These are phyloP conservation scores for Chymomyza procnemis DNA, from an alignment of 2,888 invertebrate genomes.

Conservation along the genomic window DNA sequence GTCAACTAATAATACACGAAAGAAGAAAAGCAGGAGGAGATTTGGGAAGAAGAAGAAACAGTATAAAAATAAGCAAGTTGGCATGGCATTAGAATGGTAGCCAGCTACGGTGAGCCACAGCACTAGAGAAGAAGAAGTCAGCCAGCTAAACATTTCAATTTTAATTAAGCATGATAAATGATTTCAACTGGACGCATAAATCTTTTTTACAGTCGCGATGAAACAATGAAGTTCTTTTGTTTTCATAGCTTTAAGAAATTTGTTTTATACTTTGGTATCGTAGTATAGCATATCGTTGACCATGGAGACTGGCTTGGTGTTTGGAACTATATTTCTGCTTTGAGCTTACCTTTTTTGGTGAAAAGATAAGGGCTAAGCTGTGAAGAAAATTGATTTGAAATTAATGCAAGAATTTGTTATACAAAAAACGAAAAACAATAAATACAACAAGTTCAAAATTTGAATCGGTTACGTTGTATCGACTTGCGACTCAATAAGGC, in stretches of 20 bases:
- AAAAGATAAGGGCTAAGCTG: conserved; percentile 67
- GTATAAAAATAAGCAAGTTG: conserved; percentile 12
- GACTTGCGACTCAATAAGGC: conserved; percentile 56
- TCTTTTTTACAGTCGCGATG: conserved; percentile 73
- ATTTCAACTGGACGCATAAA: conserved; percentile 74
- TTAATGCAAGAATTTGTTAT: conserved; percentile 77
- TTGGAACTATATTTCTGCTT: conserved; percentile 16
- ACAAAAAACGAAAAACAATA: conserved; percentile 69
- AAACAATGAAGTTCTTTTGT: conserved; percentile 72
- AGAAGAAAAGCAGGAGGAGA: conserved; percentile 26
- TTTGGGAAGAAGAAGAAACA: conserved; percentile 29
- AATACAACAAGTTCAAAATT: neutral
- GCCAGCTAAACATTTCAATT: conserved; percentile 72
- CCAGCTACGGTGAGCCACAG: conserved; percentile 5
- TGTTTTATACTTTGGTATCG: conserved; percentile 16
- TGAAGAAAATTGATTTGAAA: conserved; percentile 78
- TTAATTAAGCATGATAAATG: conserved; percentile 78
- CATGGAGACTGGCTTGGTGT: neutral
- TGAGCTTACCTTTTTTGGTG: conserved; percentile 7
- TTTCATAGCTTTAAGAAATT: conserved; percentile 43
- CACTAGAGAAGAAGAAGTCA: conserved; percentile 32
- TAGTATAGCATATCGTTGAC: neutral
- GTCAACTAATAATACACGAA: conserved; percentile 60
- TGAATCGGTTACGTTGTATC: neutral
- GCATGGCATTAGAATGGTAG: conserved; percentile 7